phyloP scores from a whole-genome alignment of 1,140 invertebrate species.

The Vollenhovia emeryi region DNA sequence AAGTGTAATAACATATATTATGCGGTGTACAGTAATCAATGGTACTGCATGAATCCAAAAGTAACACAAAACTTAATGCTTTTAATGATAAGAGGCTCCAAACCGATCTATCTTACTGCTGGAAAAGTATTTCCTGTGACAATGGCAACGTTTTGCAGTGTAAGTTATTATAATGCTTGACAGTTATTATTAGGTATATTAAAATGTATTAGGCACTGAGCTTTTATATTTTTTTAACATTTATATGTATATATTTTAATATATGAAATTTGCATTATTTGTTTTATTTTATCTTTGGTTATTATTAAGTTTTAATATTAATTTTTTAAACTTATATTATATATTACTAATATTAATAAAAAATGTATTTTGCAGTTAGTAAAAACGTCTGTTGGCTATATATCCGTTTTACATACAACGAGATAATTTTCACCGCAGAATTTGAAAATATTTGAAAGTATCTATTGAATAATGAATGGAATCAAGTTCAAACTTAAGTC shows the following conservation, averaged over 20 bases:
- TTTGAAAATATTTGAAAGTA: not conserved
- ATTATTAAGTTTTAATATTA: not conserved
- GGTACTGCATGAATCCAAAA: not conserved
- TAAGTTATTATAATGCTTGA: not conserved
- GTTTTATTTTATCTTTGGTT: not conserved
- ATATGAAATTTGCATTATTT: not conserved
- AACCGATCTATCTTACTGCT: conserved; percentile 50
- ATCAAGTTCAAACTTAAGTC: no score
- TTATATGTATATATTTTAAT: not conserved
- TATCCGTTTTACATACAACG: not conserved
- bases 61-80: not conserved
- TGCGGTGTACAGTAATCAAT: not conserved
- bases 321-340: not conserved
- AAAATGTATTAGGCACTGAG: not conserved
- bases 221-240: not conserved
- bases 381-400: not conserved
- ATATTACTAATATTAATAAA: not conserved
- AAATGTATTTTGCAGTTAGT: not conserved
- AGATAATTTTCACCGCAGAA: not conserved
- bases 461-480: not conserved
- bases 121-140: conserved; percentile 52
- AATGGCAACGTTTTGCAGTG: conserved; percentile 35
- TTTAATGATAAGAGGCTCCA: conserved; percentile 34
- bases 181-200: not conserved
- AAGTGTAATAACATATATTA: conserved; percentile 1